Base-by-base conservation (phyloP, 2,797 vertebrate genomes). In the Hapalemur alaotrensis region DNA sequence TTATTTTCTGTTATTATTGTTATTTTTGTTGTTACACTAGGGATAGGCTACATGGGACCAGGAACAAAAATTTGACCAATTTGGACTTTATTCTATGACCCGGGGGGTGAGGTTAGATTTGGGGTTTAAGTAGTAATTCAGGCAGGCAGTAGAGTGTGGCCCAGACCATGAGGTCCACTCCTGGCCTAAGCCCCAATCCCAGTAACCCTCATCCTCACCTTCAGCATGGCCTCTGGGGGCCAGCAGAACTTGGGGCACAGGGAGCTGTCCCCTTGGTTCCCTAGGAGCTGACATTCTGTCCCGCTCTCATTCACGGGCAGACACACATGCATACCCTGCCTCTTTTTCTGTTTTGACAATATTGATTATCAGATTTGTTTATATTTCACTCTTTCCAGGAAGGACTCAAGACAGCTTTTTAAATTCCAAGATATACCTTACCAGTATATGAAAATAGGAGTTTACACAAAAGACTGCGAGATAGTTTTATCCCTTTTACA, bases 331-430 rank as follows among this genome's bases (percentile, higher is more conserved):
- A 59, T 35, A 43, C n/a, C 1, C 20, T 35, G 61, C 6, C 25
- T 38, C 50, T 54, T 72, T 52, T 61, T 90, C 70, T 69, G 12
- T 84, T 89, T 83, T 59, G 57, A 76, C 15, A n/a, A 4, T 30
- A 15, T 7, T 48, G 25, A 54, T 75, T 30, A 80, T 43, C 17
- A 48, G 32, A 83, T 76, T 54, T 94, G 25, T 80, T 86, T 83
- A 75, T 30, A 46, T 17, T 78, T 22, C 2, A 35, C 72, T 92
- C 67, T 90, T 59, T 87, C 18, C 81, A 88, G 85, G 75, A 85
- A 93, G 81, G 32, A 75, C 61, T 69, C 20, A 5, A 59, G 30
- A 76, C n/a, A 73, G 67, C 30, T 54, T 85, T 95, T 91, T 32
- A 41, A 30, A 41, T 83, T 63, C 54, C 85, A 59, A 95, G 75